A percentile compares a stretch with the other conserved stretches of the same genome.
Conservation (phyloP, 2,797 vertebrate species). For the Parambassis ranga region DNA sequence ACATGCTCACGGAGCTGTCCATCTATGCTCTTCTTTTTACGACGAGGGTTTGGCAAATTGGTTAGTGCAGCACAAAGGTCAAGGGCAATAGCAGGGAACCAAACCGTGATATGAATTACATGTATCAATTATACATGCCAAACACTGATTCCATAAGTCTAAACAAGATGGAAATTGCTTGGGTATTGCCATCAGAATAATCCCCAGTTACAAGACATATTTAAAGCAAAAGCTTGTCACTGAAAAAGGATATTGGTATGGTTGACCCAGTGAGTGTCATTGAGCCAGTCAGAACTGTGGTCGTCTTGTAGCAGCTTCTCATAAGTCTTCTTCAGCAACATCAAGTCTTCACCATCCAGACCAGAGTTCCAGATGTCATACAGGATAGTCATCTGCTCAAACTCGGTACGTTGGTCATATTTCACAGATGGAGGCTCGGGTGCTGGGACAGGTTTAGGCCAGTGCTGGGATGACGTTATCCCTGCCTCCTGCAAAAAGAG, state of each 20-base stretch:
- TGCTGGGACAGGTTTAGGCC: conserved; percentile 46
- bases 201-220: not conserved
- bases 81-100: conserved; percentile 70
- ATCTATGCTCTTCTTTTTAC: conserved; percentile 82
- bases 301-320: conserved; percentile 89
- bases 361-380: conserved; percentile 96
- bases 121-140: not conserved
- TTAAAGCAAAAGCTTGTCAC: not conserved
- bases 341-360: conserved; percentile 88
- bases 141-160: not conserved
- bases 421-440: conserved; percentile 4
- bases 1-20: conserved; percentile 87
- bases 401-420: conserved; percentile 86
- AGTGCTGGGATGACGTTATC: conserved; percentile 56
- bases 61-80: conserved; percentile 84
- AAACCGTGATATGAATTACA: not conserved
- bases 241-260: conserved; percentile 92
- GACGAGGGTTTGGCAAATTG: conserved; percentile 89
- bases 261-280: conserved; percentile 95
- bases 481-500: conserved; percentile 82
- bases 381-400: conserved; percentile 94
- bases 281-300: conserved; percentile 90
- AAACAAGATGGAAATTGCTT: not conserved
- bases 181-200: not conserved
- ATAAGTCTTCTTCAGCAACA: conserved; percentile 84